Evolutionary conservation across 2,888 invertebrate genomes (phyloP).

Genomic region (Catocala nupta): DNA sequence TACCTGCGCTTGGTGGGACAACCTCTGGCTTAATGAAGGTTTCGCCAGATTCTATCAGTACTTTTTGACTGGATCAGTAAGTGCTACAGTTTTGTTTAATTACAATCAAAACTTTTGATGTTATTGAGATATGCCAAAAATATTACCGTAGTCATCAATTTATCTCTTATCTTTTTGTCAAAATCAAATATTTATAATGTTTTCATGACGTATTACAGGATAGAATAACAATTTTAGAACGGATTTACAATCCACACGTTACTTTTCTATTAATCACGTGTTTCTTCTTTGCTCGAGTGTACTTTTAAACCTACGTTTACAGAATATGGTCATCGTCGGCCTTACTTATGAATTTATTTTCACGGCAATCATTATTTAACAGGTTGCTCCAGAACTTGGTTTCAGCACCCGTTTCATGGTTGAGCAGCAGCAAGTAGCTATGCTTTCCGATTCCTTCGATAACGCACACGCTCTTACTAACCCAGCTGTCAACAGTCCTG

Average conservation of each 20-base stretch:
- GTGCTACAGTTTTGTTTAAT: slow-evolving; percentile 11
- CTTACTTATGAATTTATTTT: no score
- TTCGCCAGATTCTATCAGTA: slow-evolving; percentile 92
- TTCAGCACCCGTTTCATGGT: slow-evolving; percentile 87
- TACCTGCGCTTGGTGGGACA: slow-evolving; percentile 92
- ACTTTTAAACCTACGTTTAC: no score
- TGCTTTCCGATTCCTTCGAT: slow-evolving; percentile 87
- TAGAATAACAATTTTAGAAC: no score
- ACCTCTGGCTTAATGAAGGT: slow-evolving; percentile 90
- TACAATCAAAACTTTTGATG: no score
- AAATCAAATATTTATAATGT: slow-evolving; percentile 2
- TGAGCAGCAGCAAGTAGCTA: slow-evolving; percentile 89
- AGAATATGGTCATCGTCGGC: no score
- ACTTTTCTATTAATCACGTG: no score
- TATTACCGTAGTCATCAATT: neutral
- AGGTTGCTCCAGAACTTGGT: slow-evolving; percentile 75
- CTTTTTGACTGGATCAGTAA: slow-evolving; percentile 85
- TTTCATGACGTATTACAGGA: neutral
- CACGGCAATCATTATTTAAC: neutral
- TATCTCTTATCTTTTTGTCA: neutral
- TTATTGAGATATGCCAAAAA: no score
- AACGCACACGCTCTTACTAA: slow-evolving; percentile 88
- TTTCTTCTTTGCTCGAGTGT: no score
- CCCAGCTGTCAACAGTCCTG: slow-evolving; percentile 83
- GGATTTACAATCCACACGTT: no score